Conservation (phyloP, 2,888 invertebrate species). For the Agapetus fuscipes region DNA sequence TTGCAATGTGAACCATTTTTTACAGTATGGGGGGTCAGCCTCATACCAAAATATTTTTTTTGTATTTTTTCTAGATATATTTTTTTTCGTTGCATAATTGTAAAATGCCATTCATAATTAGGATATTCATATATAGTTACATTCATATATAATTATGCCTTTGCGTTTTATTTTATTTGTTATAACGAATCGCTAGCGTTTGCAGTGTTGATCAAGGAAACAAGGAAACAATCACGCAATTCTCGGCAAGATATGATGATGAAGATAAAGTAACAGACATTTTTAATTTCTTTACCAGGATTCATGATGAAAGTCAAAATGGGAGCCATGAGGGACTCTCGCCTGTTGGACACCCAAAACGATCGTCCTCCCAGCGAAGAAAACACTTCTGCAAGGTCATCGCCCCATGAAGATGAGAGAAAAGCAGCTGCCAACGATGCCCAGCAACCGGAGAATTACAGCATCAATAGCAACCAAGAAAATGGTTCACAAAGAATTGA, state of each 20-base stretch:
- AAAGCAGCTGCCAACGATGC: conserved; percentile 4
- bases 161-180: neutral
- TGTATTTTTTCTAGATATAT: neutral
- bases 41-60: too few species aligned
- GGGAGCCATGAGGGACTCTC: conserved; percentile 4
- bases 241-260: too few species aligned
- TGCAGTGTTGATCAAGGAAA: neutral
- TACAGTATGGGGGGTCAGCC: too few species aligned
- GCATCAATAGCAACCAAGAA: conserved; percentile 4
- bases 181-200: neutral
- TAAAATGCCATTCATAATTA: neutral
- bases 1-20: too few species aligned
- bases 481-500: neutral
- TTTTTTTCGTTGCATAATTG: too few species aligned
- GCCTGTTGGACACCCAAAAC: too few species aligned
- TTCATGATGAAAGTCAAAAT: conserved; percentile 20
- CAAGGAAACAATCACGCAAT: neutral
- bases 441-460: conserved; percentile 19
- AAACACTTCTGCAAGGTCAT: neutral
- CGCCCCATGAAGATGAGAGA: neutral
- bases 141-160: neutral
- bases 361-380: neutral
- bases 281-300: conserved; percentile 2
- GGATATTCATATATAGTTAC: neutral
- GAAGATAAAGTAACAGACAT: neutral